Percentiles rank a stretch among this genome's conserved stretches.
Evolutionary conservation across 2,888 invertebrate species (phyloP).

Genomic region (Sepioteuthis lessoniana): DNA sequence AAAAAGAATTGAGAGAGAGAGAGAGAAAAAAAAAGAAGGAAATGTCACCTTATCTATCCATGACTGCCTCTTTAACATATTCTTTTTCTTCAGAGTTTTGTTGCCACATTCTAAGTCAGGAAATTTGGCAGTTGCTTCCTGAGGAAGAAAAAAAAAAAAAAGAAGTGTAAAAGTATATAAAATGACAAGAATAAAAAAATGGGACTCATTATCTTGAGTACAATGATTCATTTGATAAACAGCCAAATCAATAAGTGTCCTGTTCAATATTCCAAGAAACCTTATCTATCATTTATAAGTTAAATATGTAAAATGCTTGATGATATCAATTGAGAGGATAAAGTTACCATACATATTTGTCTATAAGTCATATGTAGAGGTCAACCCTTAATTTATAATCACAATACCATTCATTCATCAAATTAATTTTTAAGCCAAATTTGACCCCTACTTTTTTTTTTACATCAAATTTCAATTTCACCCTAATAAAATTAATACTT

Average conservation of each 20-base stretch:
- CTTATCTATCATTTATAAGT: too few species aligned
- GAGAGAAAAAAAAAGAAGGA: background rate
- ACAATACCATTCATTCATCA: too few species aligned
- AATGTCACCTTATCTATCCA: slow-evolving; percentile 70
- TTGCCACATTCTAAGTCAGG: slow-evolving; percentile 80
- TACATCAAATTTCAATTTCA: too few species aligned
- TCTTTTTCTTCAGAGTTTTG: slow-evolving; percentile 67
- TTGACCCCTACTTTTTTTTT: too few species aligned
- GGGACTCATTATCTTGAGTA: background rate
- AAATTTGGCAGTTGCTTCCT: slow-evolving; percentile 94
- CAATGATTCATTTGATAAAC: background rate
- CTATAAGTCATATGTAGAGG: too few species aligned
- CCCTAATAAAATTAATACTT: too few species aligned
- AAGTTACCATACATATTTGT: background rate
- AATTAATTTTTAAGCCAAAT: too few species aligned
- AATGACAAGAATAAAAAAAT: background rate
- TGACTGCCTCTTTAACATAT: slow-evolving; percentile 66
- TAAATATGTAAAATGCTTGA: background rate
- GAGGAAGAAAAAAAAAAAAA: slow-evolving; percentile 51
- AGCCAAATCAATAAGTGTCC: background rate
- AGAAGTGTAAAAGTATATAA: background rate
- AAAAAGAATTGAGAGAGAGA: background rate
- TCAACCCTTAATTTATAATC: too few species aligned
- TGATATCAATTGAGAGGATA: background rate
- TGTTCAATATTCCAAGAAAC: background rate